Conservation (phyloP, 1,140 invertebrate species). For the Drosophila kohkoa region DNA sequence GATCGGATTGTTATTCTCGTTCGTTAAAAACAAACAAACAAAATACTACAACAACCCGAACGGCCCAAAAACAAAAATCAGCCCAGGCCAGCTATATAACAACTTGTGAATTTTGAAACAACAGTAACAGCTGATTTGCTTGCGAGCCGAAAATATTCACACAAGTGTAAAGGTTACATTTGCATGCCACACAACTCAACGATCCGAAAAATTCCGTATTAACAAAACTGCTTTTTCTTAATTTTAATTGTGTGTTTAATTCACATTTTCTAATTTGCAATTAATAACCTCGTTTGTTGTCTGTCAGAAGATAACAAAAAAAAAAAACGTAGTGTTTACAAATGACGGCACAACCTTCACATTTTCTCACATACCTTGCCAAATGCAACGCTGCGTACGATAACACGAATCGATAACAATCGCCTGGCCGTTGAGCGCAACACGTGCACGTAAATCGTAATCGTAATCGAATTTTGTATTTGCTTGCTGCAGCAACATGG, state of each 20-base stretch:
- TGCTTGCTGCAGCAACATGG: constrained; percentile 43
- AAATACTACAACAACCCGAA: too few relatives aligned
- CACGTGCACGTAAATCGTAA: constrained; percentile 45
- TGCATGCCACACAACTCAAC: not conserved
- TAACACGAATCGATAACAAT: constrained; percentile 31
- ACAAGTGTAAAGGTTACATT: constrained; percentile 6
- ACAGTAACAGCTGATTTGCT: constrained; percentile 8
- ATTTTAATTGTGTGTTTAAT: too few relatives aligned
- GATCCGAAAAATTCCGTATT: not conserved
- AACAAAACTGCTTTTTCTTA: too few relatives aligned
- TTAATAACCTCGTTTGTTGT: too few relatives aligned
- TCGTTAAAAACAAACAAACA: too few relatives aligned
- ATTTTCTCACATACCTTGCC: not conserved
- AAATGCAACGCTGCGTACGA: not conserved
- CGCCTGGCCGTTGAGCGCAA: not conserved
- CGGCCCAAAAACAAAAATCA: too few relatives aligned
- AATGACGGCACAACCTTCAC: not conserved
- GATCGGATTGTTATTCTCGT: not conserved
- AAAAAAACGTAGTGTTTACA: not conserved
- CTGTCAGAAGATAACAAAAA: not conserved
- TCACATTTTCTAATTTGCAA: too few relatives aligned
- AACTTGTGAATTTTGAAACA: constrained; percentile 17
- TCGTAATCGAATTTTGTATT: constrained; percentile 45
- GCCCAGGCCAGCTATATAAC: constrained; percentile 2
- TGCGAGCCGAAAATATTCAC: not conserved